Percentiles rank a stretch among this genome's conserved stretches.
These are phyloP conservation scores for Pseudomyrmex pallidus DNA, from an alignment of 1,140 invertebrate genomes.

Conservation along the genomic window DNA sequence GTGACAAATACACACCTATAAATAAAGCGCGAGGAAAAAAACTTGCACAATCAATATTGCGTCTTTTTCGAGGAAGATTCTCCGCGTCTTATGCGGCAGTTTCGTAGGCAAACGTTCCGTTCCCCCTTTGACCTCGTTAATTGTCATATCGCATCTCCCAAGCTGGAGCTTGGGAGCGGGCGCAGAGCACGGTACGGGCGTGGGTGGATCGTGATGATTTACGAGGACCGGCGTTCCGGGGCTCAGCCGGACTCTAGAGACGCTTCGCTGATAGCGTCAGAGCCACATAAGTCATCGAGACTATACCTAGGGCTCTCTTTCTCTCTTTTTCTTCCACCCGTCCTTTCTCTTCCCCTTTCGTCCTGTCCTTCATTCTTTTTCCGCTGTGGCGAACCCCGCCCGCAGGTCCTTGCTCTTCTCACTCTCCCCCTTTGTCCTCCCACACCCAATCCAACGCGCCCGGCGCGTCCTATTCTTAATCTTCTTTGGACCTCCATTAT, in stretches of 20 bases:
- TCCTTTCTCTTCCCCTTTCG: slow-evolving; percentile 12
- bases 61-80: slow-evolving; percentile 19
- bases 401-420: slow-evolving; percentile 6
- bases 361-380: slow-evolving; percentile 56
- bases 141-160: slow-evolving; percentile 79
- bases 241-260: slow-evolving; percentile 84
- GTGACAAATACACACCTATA: too few species aligned
- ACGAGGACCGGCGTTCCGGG: slow-evolving; percentile 82
- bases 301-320: slow-evolving; percentile 76
- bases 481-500: slow-evolving; percentile 84
- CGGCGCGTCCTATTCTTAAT: slow-evolving; percentile 81
- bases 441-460: slow-evolving; percentile 48
- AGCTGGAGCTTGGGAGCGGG: slow-evolving; percentile 67
- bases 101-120: slow-evolving; percentile 64
- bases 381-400: slow-evolving; percentile 25
- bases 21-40: too few species aligned
- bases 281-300: slow-evolving; percentile 85
- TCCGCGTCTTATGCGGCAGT: slow-evolving; percentile 10
- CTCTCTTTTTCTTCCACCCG: not conserved
- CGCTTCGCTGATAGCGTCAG: slow-evolving; percentile 85
- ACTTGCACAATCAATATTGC: not conserved
- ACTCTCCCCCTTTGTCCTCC: not conserved
- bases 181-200: slow-evolving; percentile 69
- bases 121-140: slow-evolving; percentile 78
- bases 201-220: slow-evolving; percentile 85